A percentile compares a stretch with the other conserved stretches of the same genome.
Conservation (phyloP, 2,888 invertebrate genomes). For the Rhagonycha fulva region DNA sequence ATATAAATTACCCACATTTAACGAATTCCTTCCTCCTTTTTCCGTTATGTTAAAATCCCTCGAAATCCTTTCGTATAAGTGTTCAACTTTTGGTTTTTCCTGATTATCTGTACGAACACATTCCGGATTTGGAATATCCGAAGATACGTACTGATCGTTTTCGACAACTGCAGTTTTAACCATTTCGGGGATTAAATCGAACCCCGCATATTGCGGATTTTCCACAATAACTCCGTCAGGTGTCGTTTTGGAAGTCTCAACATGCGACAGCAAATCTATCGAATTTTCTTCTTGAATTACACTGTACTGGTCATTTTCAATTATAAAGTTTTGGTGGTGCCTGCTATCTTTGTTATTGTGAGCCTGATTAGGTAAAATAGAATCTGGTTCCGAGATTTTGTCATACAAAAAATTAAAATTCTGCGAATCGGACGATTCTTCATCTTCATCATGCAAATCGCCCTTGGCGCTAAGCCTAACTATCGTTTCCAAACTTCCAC, state of each 20-base stretch:
- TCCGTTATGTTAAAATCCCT: slow-evolving; percentile 11
- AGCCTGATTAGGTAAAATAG: not conserved
- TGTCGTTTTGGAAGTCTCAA: not conserved
- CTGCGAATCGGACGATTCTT: not conserved
- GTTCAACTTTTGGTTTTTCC: slow-evolving; percentile 20
- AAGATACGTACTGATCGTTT: slow-evolving; percentile 8
- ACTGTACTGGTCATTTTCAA: slow-evolving; percentile 39
- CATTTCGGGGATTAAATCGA: not conserved
- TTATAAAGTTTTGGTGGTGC: slow-evolving; percentile 19
- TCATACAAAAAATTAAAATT: not conserved
- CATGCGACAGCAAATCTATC: not conserved
- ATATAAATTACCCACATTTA: slow-evolving; percentile 5
- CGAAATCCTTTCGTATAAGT: slow-evolving; percentile 31
- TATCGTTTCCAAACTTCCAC: slow-evolving; percentile 42
- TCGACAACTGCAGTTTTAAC: slow-evolving; percentile 7
- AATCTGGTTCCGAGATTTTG: not conserved
- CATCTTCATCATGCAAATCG: not conserved
- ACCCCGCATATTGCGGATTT: not conserved
- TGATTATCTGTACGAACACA: slow-evolving; percentile 31
- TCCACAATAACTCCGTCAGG: not conserved
- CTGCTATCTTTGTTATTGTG: not conserved
- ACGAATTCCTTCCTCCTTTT: not conserved
- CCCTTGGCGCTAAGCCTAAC: not conserved
- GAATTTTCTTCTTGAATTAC: slow-evolving; percentile 25
- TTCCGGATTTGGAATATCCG: slow-evolving; percentile 1